Evolutionary conservation across 2,113 vertebrate genomes (phyloP), one percentile per base, ranked within the genome.

Genomic region (Manacus vitellinus): DNA sequence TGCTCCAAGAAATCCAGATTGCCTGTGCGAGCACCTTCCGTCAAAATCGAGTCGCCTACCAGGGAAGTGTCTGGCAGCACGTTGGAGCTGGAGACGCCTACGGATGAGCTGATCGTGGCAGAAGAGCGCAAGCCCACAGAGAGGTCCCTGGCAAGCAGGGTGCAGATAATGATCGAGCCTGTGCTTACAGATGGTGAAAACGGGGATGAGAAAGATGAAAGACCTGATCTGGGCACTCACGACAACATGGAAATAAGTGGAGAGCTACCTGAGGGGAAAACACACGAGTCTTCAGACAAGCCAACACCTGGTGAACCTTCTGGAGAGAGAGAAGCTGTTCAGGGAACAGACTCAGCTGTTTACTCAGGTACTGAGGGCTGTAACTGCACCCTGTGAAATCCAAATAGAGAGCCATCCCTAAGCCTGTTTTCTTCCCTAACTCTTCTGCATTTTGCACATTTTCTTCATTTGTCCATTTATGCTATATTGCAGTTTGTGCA

Each of bases 151-250:
- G 80, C 23, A 0, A 97, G 94, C 62, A 93, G 76, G 56, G 96
- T 97, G 30, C 94, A 97, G 93, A 98, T 98, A 71, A 56, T 97
- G 78, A 98, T 98, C 0, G 97, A 98, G 51, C 92, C 97, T 17
- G 96, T 56, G 11, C 88, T 92, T 85, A 94, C 94, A 52, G 97
- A 97, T 67, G 75, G 84, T 67, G 94, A 97, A 78, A 73, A 43
- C 0, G 15, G 37, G 41, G 68, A 23, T 54, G 73, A 68, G 39
- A 55, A 80, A 56, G 89, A 84, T 46, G 61, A 21, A 54, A 43
- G 35, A 20, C 59, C 83, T 70, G 78, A 82, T 82, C 8, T 82
- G 43, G 68, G 55, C 35, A 8, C 55, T 87, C 76, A 9, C 20
- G 41, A 70, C 63, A 81, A 49, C 30, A 72, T 86, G 73, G 96